Conservation (phyloP, 2,113 vertebrate genomes). For the Tilapia sparmanii region DNA sequence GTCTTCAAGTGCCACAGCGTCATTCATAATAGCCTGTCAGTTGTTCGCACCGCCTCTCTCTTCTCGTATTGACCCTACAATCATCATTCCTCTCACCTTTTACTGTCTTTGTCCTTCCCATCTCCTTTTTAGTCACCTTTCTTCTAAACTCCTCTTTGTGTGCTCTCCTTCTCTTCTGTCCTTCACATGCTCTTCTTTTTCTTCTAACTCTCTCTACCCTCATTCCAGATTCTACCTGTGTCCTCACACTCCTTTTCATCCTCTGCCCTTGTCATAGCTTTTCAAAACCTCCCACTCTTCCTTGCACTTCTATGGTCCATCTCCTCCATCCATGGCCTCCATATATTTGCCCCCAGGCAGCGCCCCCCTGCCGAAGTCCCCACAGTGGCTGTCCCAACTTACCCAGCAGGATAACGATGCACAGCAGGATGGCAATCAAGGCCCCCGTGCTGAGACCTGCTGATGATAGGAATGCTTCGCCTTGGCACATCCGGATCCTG, state of each 20-base stretch:
- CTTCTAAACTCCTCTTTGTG: neutral
- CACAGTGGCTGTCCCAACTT: constrained; percentile 45
- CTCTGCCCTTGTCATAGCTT: constrained; percentile 40
- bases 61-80: neutral
- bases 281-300: neutral
- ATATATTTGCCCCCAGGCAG: neutral
- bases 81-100: neutral
- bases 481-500: constrained; percentile 76
- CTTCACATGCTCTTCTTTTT: neutral
- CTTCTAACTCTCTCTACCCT: neutral
- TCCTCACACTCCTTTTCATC: constrained; percentile 20
- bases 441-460: constrained; percentile 95
- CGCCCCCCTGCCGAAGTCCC: neutral
- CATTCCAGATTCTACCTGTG: constrained; percentile 40
- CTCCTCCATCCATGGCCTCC: constrained; percentile 1
- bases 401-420: constrained; percentile 94
- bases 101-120: neutral
- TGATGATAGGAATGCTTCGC: constrained; percentile 89
- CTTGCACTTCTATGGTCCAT: constrained; percentile 4
- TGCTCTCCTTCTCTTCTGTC: neutral
- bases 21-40: neutral
- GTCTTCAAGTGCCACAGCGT: neutral
- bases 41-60: neutral
- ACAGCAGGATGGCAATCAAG: constrained; percentile 93
- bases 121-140: neutral